Evolutionary conservation across 2,888 invertebrate species (phyloP), one percentile per base, ranked within the genome.

Genomic region (Drosophila leonis): DNA sequence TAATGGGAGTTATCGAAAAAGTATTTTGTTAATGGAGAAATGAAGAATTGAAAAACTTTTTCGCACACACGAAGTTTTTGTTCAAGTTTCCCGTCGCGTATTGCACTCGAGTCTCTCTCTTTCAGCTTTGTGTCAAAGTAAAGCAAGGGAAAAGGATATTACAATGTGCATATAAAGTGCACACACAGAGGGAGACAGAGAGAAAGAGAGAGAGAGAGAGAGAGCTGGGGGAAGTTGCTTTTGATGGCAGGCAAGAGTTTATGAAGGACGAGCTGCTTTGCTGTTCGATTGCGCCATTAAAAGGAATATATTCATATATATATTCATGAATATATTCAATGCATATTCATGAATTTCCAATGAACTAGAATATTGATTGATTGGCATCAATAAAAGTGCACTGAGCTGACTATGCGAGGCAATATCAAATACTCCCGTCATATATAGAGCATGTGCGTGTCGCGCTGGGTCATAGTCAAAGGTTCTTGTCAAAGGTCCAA

Each of bases 271-370:
- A 24, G 29, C 29, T 13, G 24, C 46, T 39, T 41, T 46, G 42
- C 15, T 46, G 33, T 57, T 42, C 24, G 39, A 18, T 27, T 35
- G 20, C 9, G 24, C 29, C 24, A 12, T 7, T n/a, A 20, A 10
- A 51, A 27, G 33, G 35, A 10, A 13, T 24, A n/a, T 9, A 27
- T 10, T 18, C 1, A 27, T n/a, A n/a, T 27, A n/a, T 15, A 46
- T 29, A 46, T 42, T 42, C 42, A 42, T 44, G 44, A 44, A 13
- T 29, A n/a, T 10, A 48, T n/a, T 48, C 27, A 29, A n/a, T 31
- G 56, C 63, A 74, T 54, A 69, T 64, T 61, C 60, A 54, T 70
- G 61, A 54, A 62, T 75, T 61, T 20, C 0, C 48, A 49, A 44
- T 55, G 39, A 60, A 41, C 55, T 56, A 20, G 46, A 46, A 39